Conservation (phyloP, 2,888 invertebrate genomes). For the Drosophila kambysellisi region DNA sequence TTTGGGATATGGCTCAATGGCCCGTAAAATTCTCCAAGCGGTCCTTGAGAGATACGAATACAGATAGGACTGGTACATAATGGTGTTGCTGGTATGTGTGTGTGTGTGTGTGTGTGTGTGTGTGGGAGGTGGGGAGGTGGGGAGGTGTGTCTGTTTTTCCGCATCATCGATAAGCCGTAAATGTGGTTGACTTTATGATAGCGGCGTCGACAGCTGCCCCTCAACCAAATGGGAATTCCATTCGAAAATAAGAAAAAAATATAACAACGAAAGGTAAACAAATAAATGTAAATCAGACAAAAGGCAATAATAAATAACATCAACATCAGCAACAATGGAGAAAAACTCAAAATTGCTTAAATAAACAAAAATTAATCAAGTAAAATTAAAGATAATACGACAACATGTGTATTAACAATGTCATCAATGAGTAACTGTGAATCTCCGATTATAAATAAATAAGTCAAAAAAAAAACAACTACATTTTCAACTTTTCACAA, state of each 20-base stretch:
- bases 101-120: neutral
- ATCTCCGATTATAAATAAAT: neutral
- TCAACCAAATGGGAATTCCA: conserved; percentile 48
- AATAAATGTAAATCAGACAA: conserved; percentile 60
- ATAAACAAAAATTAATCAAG: neutral
- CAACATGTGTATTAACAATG: conserved; percentile 20
- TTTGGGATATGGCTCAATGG: conserved; percentile 67
- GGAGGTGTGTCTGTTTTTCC: conserved; percentile 23
- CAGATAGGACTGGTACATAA: neutral
- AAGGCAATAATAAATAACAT: conserved; percentile 20
- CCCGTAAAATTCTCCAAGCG: conserved; percentile 55
- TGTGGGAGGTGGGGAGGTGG: rapidly evolving
- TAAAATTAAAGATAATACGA: neutral
- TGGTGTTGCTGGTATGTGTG: neutral
- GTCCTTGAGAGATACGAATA: neutral
- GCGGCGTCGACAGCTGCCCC: conserved; percentile 53
- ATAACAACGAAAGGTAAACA: conserved; percentile 63
- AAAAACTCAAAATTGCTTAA: neutral
- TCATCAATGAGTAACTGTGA: neutral
- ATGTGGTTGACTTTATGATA: conserved; percentile 63
- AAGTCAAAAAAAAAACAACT: neutral
- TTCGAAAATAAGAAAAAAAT: conserved; percentile 34
- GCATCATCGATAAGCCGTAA: conserved; percentile 64
- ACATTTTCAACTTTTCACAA: conserved; percentile 1
- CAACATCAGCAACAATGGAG: conserved; percentile 8